These are phyloP conservation scores for Maniola jurtina DNA, from an alignment of 1,140 invertebrate species.

Conservation along the genomic window DNA sequence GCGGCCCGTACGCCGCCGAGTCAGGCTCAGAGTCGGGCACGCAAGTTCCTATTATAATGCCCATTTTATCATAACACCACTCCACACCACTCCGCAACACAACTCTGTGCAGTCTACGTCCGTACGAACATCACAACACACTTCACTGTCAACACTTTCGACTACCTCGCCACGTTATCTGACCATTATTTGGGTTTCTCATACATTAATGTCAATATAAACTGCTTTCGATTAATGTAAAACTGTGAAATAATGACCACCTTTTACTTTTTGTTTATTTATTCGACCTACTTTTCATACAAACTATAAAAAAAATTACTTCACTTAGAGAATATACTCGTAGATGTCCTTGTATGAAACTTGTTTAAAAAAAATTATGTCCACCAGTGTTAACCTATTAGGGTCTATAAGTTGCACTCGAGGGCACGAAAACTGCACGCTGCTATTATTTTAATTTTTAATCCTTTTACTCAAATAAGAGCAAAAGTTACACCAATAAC, in stretches of 20 bases:
- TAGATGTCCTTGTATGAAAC: too few relatives aligned
- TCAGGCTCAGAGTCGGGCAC: conserved; percentile 84
- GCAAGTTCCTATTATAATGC: conserved; percentile 87
- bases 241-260: too few relatives aligned
- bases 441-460: background rate
- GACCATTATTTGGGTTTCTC: too few relatives aligned
- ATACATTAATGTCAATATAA: too few relatives aligned
- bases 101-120: conserved; percentile 7
- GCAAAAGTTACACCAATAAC: background rate
- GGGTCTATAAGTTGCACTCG: conserved; percentile 7
- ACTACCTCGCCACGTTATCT: background rate
- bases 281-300: too few relatives aligned
- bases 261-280: too few relatives aligned
- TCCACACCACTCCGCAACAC: conserved; percentile 31
- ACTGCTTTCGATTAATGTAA: too few relatives aligned
- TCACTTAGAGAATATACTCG: too few relatives aligned
- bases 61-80: conserved; percentile 79
- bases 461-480: background rate
- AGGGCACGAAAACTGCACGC: background rate
- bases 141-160: conserved; percentile 9
- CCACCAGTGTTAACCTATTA: background rate
- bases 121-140: background rate
- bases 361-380: background rate
- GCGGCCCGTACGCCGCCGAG: conserved; percentile 65
- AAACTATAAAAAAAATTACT: too few relatives aligned